Conservation (phyloP, 1,140 invertebrate species). For the Listronotus bonariensis region DNA sequence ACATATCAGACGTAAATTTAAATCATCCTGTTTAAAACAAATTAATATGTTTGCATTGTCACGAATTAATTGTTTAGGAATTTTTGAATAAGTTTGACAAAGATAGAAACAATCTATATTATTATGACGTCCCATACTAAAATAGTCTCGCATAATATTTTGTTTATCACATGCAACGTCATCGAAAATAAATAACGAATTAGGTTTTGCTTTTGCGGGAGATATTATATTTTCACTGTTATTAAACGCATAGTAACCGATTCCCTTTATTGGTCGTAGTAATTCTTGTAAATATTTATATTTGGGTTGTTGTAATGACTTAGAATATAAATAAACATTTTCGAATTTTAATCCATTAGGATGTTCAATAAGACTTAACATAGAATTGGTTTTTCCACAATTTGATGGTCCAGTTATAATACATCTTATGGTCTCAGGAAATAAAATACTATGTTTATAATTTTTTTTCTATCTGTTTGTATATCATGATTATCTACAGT, state of each 20-base stretch:
- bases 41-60: no score
- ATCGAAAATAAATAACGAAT: slow-evolving; percentile 54
- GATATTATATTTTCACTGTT: slow-evolving; percentile 45
- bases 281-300: slow-evolving; percentile 46
- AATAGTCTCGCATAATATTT: slow-evolving; percentile 47
- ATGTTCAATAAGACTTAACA: slow-evolving; percentile 39
- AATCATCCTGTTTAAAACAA: no score
- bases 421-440: slow-evolving; percentile 38
- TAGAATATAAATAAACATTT: slow-evolving; percentile 55
- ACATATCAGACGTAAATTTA: no score
- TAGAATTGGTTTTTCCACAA: slow-evolving; percentile 47
- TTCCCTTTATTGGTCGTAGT: slow-evolving; percentile 39
- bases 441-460: slow-evolving; percentile 13
- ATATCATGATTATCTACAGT: neutral
- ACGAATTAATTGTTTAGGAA: slow-evolving; percentile 50
- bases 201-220: slow-evolving; percentile 39
- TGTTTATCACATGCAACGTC: slow-evolving; percentile 48
- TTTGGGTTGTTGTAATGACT: slow-evolving; percentile 50
- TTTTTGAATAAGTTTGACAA: slow-evolving; percentile 52
- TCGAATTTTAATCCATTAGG: slow-evolving; percentile 51
- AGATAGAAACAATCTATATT: slow-evolving; percentile 49
- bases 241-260: slow-evolving; percentile 43
- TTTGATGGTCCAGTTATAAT: slow-evolving; percentile 41
- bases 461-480: no score
- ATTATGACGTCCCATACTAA: slow-evolving; percentile 44